Conservation (phyloP, 2,113 vertebrate genomes). For the Lepisosteus osseus region DNA sequence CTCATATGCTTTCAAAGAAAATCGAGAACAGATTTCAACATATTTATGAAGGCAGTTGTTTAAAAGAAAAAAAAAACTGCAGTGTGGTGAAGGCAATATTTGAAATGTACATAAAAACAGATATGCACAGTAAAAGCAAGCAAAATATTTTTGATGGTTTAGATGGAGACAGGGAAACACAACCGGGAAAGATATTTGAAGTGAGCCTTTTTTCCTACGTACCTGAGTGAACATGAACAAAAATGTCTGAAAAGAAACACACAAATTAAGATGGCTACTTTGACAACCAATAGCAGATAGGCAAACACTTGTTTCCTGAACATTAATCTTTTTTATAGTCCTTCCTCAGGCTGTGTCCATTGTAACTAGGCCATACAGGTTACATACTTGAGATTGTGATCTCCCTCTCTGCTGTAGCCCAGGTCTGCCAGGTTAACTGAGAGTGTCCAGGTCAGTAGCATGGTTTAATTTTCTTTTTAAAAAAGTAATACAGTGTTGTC, state of each 20-base stretch:
- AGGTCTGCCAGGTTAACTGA: conserved; percentile 8
- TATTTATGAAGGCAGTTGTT: too few species aligned
- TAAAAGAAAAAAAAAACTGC: too few species aligned
- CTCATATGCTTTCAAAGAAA: too few species aligned
- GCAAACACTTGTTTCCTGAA: conserved; percentile 46
- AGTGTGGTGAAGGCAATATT: too few species aligned
- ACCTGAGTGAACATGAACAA: conserved; percentile 30
- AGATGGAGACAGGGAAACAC: too few species aligned
- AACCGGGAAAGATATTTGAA: too few species aligned
- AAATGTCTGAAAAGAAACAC: conserved; percentile 23
- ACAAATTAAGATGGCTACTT: conserved; percentile 16
- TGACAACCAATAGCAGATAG: conserved; percentile 43
- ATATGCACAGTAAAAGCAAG: too few species aligned
- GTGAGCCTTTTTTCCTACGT: not conserved
- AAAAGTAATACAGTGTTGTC: too few species aligned
- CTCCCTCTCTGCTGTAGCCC: conserved; percentile 20
- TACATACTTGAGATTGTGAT: conserved; percentile 47
- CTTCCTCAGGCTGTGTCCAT: conserved; percentile 34
- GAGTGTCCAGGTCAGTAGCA: conserved; percentile 6
- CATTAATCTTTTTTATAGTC: conserved; percentile 44
- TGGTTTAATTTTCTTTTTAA: not conserved
- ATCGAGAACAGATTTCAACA: too few species aligned
- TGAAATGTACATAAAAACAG: too few species aligned
- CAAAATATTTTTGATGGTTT: too few species aligned
- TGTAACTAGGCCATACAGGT: conserved; percentile 34